Conservation (phyloP, 2,797 vertebrate genomes). For the Petrocephalus sullivani region DNA sequence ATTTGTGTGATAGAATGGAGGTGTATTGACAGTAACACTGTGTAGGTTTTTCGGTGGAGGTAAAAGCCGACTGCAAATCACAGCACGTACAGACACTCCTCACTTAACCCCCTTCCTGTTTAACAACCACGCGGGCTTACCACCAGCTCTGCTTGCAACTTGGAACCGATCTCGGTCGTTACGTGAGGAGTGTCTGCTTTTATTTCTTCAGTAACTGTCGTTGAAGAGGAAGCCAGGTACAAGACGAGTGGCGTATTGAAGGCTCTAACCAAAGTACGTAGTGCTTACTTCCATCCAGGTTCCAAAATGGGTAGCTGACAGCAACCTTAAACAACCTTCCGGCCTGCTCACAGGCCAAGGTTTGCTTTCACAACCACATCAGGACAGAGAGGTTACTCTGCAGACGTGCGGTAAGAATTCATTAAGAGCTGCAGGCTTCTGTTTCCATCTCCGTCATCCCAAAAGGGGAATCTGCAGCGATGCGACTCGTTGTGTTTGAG, state of each 20-base stretch:
- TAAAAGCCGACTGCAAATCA: neutral
- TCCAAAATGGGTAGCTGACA: neutral
- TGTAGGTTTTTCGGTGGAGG: neutral
- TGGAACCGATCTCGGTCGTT: too few relatives aligned
- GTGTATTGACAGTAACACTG: neutral
- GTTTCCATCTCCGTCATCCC: neutral
- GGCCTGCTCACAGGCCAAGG: neutral
- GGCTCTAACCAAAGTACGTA: neutral
- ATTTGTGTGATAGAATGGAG: neutral
- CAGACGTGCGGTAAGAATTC: neutral
- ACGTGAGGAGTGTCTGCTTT: too few relatives aligned
- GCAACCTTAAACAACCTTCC: neutral
- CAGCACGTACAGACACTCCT: too few relatives aligned
- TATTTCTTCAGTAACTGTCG: neutral
- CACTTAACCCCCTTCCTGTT: too few relatives aligned
- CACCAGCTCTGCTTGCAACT: too few relatives aligned
- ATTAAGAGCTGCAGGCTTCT: neutral
- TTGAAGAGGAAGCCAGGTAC: neutral
- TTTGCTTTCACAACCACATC: neutral
- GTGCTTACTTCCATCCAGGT: neutral
- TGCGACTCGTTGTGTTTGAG: neutral
- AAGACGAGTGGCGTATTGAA: neutral
- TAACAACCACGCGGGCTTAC: too few relatives aligned
- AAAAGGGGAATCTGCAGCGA: neutral
- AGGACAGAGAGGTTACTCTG: neutral